Evolutionary conservation across 2,888 invertebrate genomes (phyloP), one percentile per base, ranked within the genome.

Genomic region (Sussaba pulchella): DNA sequence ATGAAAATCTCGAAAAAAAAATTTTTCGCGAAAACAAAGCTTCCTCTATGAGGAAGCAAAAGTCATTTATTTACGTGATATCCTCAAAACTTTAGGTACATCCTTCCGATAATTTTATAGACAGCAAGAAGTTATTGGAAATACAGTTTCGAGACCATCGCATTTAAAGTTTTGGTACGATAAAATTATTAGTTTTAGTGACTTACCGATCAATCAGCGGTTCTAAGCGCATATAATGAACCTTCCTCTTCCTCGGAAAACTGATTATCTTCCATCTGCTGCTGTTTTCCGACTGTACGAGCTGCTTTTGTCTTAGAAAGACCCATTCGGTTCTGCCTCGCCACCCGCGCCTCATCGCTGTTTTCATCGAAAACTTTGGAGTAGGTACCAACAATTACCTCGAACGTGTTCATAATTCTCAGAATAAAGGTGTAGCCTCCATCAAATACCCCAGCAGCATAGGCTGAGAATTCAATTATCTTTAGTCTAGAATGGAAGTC

Each of bases 111-210:
- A n/a, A n/a, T n/a, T n/a, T n/a, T n/a, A n/a, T n/a, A n/a, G n/a
- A n/a, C n/a, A n/a, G n/a, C 45, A 24, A 63, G 45, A 24, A 63
- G 45, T 63, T 71, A 59, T 24, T 12, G 17, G 47, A 59, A 72
- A 72, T 26, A 47, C 47, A 31, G 72, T 72, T 70, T 70, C 43
- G 57, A 54, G 70, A 70, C n/a, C 57, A 70, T 24, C 57, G 70
- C 70, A 57, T 70, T 72, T 72, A 61, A 59, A 66, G 66, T 39
- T 36, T 69, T 41, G 52, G 14, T 39, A 67, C 39, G 67, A 5
- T 31, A 67, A 52, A 52, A 52, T 21, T 36, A 63, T 61, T 8
- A 52, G 21, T 67, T 67, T 26, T 64, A 47, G 21, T 64, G 2
- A 63, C 61, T 43, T 57, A 57, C 57, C 39, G 39, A 41, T 54